Conservation (phyloP, 1,140 invertebrate genomes). For the Hesperophylax magnus region DNA sequence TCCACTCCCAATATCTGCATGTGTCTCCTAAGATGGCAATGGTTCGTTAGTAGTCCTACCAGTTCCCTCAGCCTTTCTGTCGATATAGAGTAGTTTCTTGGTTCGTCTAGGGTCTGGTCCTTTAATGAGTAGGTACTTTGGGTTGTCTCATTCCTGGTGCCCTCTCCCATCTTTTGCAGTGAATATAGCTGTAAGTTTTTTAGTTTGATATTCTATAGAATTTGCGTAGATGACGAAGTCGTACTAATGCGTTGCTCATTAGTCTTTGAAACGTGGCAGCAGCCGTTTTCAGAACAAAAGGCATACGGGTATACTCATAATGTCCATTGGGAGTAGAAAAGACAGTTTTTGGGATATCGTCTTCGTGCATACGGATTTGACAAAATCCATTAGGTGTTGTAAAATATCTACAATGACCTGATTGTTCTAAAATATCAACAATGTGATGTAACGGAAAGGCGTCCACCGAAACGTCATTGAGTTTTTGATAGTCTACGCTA, state of each 20-base stretch:
- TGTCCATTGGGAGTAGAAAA: constrained; percentile 59
- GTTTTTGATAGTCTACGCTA: constrained; percentile 63
- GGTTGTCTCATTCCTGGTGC: too few relatives aligned
- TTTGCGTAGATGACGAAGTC: constrained; percentile 60
- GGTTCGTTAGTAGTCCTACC: too few relatives aligned
- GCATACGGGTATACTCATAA: constrained; percentile 58
- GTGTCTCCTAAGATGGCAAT: too few relatives aligned
- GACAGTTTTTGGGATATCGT: constrained; percentile 63
- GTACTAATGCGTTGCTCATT: constrained; percentile 60
- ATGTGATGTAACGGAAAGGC: constrained; percentile 70
- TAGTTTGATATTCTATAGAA: constrained; percentile 62
- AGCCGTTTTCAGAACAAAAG: constrained; percentile 62
- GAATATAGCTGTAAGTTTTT: constrained; percentile 60
- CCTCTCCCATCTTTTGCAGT: too few relatives aligned
- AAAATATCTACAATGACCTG: too few relatives aligned
- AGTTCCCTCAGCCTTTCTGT: too few relatives aligned
- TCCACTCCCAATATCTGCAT: too few relatives aligned
- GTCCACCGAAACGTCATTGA: constrained; percentile 63
- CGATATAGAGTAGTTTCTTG: too few relatives aligned
- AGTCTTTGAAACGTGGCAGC: constrained; percentile 61
- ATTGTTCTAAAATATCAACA: constrained; percentile 61
- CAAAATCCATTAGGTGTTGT: constrained; percentile 61
- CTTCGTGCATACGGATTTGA: constrained; percentile 59
- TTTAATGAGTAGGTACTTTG: too few relatives aligned
- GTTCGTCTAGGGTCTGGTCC: too few relatives aligned